These are phyloP conservation scores for Coendou prehensilis DNA, from an alignment of 2,797 vertebrate genomes.

Conservation along the genomic window DNA sequence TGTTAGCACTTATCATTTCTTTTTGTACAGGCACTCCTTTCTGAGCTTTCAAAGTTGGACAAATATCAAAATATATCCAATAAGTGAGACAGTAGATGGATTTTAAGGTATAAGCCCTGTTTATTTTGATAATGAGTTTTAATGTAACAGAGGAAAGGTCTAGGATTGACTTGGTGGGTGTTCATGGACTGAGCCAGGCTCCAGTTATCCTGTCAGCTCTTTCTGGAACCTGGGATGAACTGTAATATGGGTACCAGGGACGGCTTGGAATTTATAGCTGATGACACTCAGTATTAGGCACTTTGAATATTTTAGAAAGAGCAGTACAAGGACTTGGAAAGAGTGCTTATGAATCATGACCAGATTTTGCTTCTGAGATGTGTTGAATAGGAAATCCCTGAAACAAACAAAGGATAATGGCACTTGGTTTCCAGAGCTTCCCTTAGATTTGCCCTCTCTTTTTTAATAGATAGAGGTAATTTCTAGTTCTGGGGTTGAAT, in stretches of 20 bases:
- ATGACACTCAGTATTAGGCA: neutral
- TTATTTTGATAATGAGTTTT: slow-evolving; percentile 18
- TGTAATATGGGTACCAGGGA: neutral
- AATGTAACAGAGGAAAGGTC: neutral
- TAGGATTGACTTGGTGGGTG: neutral
- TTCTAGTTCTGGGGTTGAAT: neutral
- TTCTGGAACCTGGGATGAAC: neutral
- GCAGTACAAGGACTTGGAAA: neutral
- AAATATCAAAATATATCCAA: neutral
- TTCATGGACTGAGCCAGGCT: neutral
- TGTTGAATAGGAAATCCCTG: neutral
- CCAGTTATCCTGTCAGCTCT: neutral
- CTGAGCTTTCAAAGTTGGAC: neutral
- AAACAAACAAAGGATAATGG: neutral
- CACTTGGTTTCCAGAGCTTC: neutral
- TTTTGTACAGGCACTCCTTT: neutral
- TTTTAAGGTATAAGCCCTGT: neutral
- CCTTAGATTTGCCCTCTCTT: neutral
- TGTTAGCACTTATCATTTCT: neutral
- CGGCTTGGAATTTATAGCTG: neutral
- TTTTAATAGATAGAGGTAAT: neutral
- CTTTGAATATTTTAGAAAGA: neutral
- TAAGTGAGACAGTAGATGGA: neutral
- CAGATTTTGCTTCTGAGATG: neutral
- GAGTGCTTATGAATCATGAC: neutral